Evolutionary conservation across 2,888 invertebrate species (phyloP).

Genomic region (Actias luna): DNA sequence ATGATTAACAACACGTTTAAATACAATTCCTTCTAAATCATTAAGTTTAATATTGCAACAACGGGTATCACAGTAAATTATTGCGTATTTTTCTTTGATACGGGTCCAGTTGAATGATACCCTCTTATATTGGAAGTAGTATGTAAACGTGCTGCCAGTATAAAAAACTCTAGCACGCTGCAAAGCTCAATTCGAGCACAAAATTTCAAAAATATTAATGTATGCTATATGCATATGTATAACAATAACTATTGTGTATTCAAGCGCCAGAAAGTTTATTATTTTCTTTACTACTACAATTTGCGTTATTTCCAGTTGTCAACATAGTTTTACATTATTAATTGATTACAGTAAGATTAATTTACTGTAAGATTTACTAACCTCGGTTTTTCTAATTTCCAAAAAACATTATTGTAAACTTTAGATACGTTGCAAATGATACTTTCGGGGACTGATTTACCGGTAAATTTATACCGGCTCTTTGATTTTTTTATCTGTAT

Average conservation of each 20-base stretch:
- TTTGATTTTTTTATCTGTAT: too few species aligned
- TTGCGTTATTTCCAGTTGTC: conserved; percentile 20
- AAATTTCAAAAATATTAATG: conserved; percentile 44
- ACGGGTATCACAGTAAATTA: conserved; percentile 7
- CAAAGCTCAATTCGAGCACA: conserved; percentile 26
- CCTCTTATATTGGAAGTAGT: background rate
- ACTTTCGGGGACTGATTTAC: too few species aligned
- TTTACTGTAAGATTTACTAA: background rate
- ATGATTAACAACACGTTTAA: conserved; percentile 5
- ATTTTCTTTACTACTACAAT: conserved; percentile 39
- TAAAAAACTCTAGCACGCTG: conserved; percentile 25
- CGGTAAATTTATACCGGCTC: too few species aligned
- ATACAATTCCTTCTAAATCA: conserved; percentile 5
- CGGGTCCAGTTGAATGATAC: background rate
- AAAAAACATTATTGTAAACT: too few species aligned
- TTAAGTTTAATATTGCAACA: conserved; percentile 9
- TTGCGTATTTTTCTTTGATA: background rate
- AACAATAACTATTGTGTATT: conserved; percentile 30
- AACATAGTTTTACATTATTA: conserved; percentile 7
- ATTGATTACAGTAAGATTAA: background rate
- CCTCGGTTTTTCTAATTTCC: background rate
- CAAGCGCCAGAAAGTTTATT: conserved; percentile 35
- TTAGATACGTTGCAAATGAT: background rate
- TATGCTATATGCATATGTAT: conserved; percentile 31
- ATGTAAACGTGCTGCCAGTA: background rate